A percentile compares a stretch with the other conserved stretches of the same genome.
Conservation (phyloP, 2,797 vertebrate genomes). For the Hoplostethus mediterraneus region DNA sequence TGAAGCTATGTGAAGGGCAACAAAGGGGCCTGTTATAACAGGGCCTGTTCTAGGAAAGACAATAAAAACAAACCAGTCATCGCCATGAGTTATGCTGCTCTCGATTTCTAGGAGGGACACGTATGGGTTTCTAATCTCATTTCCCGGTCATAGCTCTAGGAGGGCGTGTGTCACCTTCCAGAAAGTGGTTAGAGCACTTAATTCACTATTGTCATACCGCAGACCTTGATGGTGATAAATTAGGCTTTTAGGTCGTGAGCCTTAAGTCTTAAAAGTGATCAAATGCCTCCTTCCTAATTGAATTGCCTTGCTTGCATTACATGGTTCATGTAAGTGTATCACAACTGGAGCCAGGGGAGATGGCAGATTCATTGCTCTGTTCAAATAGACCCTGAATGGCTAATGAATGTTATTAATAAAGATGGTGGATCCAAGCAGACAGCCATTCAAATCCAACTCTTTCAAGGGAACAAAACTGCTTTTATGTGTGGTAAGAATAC, state of each 20-base stretch:
- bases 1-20: conserved; percentile 30
- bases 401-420: conserved; percentile 81
- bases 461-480: conserved; percentile 52
- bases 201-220: conserved; percentile 67
- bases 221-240: conserved; percentile 81
- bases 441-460: conserved; percentile 62
- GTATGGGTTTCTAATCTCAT: conserved; percentile 64
- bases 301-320: conserved; percentile 78
- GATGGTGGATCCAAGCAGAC: conserved; percentile 66
- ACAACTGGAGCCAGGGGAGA: conserved; percentile 53
- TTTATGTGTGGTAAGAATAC: conserved; percentile 40
- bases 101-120: conserved; percentile 45
- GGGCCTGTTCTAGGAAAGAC: conserved; percentile 48
- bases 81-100: conserved; percentile 52
- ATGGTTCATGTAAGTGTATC: conserved; percentile 68
- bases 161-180: conserved; percentile 72
- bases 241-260: conserved; percentile 68
- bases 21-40: conserved; percentile 54
- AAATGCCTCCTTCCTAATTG: conserved; percentile 80
- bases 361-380: conserved; percentile 48
- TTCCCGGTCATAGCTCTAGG: conserved; percentile 52
- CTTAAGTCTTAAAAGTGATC: conserved; percentile 75
- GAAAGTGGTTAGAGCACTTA: conserved; percentile 61
- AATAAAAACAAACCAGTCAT: conserved; percentile 40
- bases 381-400: conserved; percentile 65